Evolutionary conservation across 37 sponge, comb jelly and placozoan species (phyloP).

Genomic region (Halichondria panicea): DNA sequence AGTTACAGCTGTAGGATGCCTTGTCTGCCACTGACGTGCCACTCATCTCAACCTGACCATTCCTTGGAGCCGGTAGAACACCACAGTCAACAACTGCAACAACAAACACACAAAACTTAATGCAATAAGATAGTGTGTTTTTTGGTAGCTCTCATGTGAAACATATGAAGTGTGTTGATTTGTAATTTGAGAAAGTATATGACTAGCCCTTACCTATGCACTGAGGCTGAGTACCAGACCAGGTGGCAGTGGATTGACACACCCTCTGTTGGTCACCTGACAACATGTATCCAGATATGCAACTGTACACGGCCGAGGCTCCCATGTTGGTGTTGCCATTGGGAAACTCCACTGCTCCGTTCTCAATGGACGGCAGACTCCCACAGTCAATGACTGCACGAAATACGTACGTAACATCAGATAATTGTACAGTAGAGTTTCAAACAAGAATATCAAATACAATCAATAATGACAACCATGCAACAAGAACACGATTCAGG

Average conservation of each 20-base stretch:
- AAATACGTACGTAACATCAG: no score
- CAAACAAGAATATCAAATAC: no score
- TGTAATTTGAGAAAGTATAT: background rate
- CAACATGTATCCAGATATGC: conserved; percentile 41
- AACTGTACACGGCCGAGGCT: conserved; percentile 27
- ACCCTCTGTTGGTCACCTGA: conserved; percentile 17
- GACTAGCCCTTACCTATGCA: no score
- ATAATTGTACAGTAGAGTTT: no score
- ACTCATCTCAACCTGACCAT: conserved; percentile 31
- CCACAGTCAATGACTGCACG: conserved; percentile 28
- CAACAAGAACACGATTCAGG: no score
- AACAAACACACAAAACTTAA: background rate
- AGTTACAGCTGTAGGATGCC: conserved; percentile 37
- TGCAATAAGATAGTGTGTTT: no score
- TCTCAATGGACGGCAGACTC: conserved; percentile 1
- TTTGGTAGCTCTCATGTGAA: no score
- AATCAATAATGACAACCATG: no score
- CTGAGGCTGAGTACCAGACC: no score
- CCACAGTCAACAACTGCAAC: conserved; percentile 55
- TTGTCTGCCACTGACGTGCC: background rate
- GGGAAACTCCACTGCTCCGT: conserved; percentile 57
- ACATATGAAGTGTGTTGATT: background rate
- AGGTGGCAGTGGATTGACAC: conserved; percentile 46
- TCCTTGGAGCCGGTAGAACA: conserved; percentile 1
- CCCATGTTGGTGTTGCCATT: no score